Evolutionary conservation across 2,888 invertebrate species (phyloP).

Genomic region (Macropis europaea): DNA sequence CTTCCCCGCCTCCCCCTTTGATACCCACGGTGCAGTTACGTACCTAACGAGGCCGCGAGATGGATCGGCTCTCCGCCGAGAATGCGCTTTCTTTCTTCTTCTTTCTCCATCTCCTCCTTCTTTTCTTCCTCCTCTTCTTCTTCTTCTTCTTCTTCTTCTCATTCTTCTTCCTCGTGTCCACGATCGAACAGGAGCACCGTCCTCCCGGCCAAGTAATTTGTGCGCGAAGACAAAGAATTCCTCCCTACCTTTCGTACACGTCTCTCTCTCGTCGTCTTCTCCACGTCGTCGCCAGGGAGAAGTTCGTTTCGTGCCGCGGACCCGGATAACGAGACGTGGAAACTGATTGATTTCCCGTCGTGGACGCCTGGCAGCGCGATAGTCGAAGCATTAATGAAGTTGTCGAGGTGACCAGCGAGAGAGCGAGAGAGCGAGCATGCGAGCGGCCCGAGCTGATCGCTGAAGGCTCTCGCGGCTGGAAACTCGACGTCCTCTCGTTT

Average conservation of each 20-base stretch:
- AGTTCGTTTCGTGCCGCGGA: conserved; percentile 45
- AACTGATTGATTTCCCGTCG: conserved; percentile 59
- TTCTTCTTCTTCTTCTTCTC: background rate
- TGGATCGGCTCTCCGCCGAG: conserved; percentile 63
- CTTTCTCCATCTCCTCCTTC: background rate
- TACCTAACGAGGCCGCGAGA: conserved; percentile 69
- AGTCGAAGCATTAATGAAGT: conserved; percentile 57
- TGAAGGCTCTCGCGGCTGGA: conserved; percentile 43
- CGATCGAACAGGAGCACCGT: conserved; percentile 55
- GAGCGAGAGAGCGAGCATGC: background rate
- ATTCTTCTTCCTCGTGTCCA: conserved; percentile 39
- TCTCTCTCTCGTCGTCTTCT: background rate
- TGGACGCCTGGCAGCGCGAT: conserved; percentile 57
- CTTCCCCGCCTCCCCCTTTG: conserved; percentile 34
- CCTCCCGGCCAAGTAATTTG: conserved; percentile 53
- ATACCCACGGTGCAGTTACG: conserved; percentile 42
- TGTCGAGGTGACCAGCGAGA: conserved; percentile 49
- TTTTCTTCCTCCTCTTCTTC: background rate
- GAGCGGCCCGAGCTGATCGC: conserved; percentile 29
- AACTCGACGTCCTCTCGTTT: conserved; percentile 39
- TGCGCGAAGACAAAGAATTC: conserved; percentile 60
- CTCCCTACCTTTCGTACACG: conserved; percentile 33
- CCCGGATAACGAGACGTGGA: conserved; percentile 57
- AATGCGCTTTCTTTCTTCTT: conserved; percentile 50
- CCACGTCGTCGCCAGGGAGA: too few species aligned